Evolutionary conservation across 2,113 vertebrate species (phyloP).

Genomic region (Pseudois nayaur): DNA sequence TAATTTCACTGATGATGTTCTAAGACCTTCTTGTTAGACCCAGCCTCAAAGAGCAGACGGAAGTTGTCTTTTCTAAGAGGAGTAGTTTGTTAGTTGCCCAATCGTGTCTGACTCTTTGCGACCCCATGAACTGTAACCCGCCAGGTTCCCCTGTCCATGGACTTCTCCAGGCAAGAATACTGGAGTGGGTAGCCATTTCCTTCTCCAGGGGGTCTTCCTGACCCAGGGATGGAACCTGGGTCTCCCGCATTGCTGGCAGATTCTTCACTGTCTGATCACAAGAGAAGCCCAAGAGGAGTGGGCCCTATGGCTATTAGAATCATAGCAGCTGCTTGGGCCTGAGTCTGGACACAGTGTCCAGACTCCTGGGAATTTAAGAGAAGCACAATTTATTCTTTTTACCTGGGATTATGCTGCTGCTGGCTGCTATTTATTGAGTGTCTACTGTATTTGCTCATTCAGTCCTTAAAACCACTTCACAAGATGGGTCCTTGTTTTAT

Average conservation of each 20-base stretch:
- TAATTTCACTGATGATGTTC: background rate
- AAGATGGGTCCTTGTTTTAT: background rate
- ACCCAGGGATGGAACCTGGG: background rate
- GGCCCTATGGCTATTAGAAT: too few species aligned
- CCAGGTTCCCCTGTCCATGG: background rate
- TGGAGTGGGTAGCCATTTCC: background rate
- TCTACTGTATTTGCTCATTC: background rate
- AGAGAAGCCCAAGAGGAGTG: background rate
- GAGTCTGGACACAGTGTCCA: background rate
- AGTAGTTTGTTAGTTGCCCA: background rate
- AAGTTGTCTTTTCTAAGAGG: background rate
- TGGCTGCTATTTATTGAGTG: background rate
- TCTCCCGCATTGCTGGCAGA: background rate
- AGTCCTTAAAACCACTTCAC: background rate
- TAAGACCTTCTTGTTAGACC: background rate
- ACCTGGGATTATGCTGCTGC: background rate
- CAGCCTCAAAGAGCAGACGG: background rate
- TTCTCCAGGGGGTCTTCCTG: background rate
- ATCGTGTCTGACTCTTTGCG: rapidly evolving
- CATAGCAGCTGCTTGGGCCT: background rate
- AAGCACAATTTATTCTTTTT: background rate
- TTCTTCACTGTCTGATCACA: background rate
- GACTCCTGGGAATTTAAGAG: background rate
- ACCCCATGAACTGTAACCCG: background rate
- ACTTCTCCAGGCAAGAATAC: background rate